Evolutionary conservation across 2,888 invertebrate genomes (phyloP), one percentile per base, ranked within the genome.

Genomic region (Euspilapteryx auroguttella): DNA sequence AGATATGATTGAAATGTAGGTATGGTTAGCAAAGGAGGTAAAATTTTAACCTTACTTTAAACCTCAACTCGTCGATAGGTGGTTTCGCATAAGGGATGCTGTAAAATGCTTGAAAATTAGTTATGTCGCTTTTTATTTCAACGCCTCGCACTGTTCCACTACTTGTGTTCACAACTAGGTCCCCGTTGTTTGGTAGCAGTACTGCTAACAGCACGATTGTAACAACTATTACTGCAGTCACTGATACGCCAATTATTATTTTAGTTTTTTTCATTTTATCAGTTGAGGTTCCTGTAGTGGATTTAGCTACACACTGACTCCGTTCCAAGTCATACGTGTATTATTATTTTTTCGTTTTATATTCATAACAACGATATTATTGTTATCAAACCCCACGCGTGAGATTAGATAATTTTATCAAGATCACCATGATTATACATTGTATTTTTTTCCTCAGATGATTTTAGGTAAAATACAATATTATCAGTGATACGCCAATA

Each of bases 31-130:
- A n/a, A n/a, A n/a, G n/a, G n/a, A n/a, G n/a, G n/a, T n/a, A n/a
- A n/a, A n/a, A n/a, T n/a, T n/a, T n/a, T n/a, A n/a, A n/a, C n/a
- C n/a, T n/a, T 24, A 34, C 34, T 28, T 31, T 29, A 22, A 34
- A 34, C 12, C 32, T 14, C 5, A 34, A 21, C 4, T 32, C 32
- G 14, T 21, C 29, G 9, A 34, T 15, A 3, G 34, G 34, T 11
- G 34, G 32, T 23, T 32, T 12, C 3, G 32, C 32, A 20, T 32
- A 34, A n/a, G 34, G 34, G 12, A 34, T 32, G 9, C 32, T 21
- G 15, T 29, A 28, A 26, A 30, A 34, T 4, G 34, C 29, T 14
- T n/a, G 5, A 12, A 31, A 31, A 13, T 28, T 25, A 5, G 28
- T 26, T 21, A 28, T 28, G 23, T 27, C 14, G 21, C 17, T 32